Conservation (phyloP, 2,113 vertebrate species). For the Catagonus wagneri region DNA sequence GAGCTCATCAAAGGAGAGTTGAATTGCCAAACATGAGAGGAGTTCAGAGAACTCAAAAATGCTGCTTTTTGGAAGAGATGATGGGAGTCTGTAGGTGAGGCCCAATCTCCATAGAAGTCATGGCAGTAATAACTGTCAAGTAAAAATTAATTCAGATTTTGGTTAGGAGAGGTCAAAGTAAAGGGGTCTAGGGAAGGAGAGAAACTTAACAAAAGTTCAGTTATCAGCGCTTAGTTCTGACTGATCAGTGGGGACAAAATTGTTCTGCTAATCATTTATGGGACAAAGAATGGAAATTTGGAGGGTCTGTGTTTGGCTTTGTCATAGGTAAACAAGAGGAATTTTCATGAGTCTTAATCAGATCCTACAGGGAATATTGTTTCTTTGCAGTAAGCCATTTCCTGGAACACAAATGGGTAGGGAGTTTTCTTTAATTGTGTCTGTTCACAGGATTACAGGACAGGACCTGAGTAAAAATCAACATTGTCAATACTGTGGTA, state of each 20-base stretch:
- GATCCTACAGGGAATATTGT: neutral
- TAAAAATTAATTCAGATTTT: neutral
- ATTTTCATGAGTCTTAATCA: neutral
- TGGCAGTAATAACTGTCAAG: neutral
- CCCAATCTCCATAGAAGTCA: neutral
- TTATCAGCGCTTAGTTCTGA: neutral
- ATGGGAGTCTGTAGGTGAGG: neutral
- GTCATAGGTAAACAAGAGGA: neutral
- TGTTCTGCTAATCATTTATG: neutral
- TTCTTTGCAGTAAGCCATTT: slow-evolving; percentile 4
- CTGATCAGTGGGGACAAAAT: neutral
- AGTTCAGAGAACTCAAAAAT: neutral
- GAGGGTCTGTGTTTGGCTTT: neutral
- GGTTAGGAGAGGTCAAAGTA: neutral
- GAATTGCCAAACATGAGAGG: neutral
- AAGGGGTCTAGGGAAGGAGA: neutral
- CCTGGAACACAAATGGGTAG: neutral
- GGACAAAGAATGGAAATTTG: slow-evolving; percentile 9
- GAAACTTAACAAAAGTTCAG: neutral
- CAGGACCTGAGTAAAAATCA: neutral
- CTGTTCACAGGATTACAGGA: neutral
- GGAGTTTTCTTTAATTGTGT: neutral
- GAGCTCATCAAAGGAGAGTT: neutral
- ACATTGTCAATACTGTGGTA: neutral
- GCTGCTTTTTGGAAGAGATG: neutral